These are phyloP conservation scores for Hemiscyllium ocellatum DNA, from an alignment of 2,113 vertebrate genomes.

Conservation along the genomic window DNA sequence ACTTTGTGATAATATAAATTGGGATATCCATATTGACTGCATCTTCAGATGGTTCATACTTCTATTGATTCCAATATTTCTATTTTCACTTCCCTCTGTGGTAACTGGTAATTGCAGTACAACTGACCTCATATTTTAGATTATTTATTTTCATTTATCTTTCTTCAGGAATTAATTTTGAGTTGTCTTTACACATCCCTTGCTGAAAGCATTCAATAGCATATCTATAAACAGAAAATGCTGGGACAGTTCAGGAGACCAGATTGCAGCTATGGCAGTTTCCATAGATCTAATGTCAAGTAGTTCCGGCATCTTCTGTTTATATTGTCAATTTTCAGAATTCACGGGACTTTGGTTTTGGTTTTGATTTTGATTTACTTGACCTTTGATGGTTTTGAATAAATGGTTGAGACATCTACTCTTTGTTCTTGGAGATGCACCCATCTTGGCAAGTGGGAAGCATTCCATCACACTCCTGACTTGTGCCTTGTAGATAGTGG, in stretches of 20 bases:
- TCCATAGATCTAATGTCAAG: neutral
- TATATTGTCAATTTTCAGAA: no score
- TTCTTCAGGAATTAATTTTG: neutral
- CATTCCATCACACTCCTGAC: no score
- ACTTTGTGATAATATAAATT: no score
- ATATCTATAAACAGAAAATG: neutral
- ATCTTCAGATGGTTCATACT: neutral
- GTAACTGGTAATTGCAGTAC: neutral
- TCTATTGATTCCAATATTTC: neutral
- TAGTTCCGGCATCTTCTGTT: neutral
- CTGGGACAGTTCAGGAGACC: neutral
- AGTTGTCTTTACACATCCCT: neutral
- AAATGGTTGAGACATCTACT: neutral
- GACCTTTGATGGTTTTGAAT: neutral
- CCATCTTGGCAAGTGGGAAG: no score
- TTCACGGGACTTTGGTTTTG: neutral
- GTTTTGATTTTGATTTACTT: neutral
- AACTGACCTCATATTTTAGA: neutral
- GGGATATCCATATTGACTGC: no score
- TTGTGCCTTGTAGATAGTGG: no score
- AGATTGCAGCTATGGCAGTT: neutral
- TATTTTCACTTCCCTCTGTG: neutral
- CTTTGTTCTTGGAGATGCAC: neutral
- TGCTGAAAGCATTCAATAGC: no score
- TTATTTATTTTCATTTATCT: neutral